These are phyloP conservation scores for Syngnathoides biaculeatus DNA, from an alignment of 2,113 vertebrate species.

Conservation along the genomic window DNA sequence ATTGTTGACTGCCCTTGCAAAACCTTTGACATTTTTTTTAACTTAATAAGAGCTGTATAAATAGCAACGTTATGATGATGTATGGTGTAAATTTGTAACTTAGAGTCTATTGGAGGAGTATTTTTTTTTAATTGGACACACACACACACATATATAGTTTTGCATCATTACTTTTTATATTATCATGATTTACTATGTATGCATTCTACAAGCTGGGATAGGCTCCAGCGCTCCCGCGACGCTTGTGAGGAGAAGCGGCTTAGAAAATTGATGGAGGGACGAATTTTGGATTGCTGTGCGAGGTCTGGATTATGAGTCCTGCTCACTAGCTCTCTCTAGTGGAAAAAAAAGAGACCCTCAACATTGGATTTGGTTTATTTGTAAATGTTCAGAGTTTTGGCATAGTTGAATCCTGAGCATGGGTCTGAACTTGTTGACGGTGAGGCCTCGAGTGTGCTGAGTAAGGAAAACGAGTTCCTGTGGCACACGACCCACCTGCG, in stretches of 20 bases:
- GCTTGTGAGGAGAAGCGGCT: too few species aligned
- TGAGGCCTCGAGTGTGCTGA: constrained; percentile 62
- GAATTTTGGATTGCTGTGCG: background rate
- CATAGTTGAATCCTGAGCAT: constrained; percentile 19
- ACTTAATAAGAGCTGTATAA: too few species aligned
- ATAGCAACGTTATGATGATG: too few species aligned
- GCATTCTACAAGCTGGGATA: background rate
- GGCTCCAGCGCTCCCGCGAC: too few species aligned
- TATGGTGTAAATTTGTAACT: too few species aligned
- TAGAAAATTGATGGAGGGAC: too few species aligned
- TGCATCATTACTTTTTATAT: background rate
- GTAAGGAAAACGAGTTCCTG: constrained; percentile 62
- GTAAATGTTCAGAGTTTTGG: background rate
- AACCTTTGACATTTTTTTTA: too few species aligned
- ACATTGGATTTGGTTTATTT: background rate
- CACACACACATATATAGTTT: too few species aligned
- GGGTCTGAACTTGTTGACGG: constrained; percentile 39
- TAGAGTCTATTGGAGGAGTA: too few species aligned
- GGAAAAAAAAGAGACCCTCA: constrained; percentile 33
- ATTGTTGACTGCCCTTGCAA: too few species aligned
- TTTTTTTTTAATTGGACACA: background rate
- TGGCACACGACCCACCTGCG: constrained; percentile 58
- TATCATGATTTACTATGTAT: background rate
- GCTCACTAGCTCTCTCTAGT: constrained; percentile 69
- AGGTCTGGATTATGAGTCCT: constrained; percentile 21